Conservation (phyloP, 1,140 invertebrate genomes). For the Ganaspis sp. region DNA sequence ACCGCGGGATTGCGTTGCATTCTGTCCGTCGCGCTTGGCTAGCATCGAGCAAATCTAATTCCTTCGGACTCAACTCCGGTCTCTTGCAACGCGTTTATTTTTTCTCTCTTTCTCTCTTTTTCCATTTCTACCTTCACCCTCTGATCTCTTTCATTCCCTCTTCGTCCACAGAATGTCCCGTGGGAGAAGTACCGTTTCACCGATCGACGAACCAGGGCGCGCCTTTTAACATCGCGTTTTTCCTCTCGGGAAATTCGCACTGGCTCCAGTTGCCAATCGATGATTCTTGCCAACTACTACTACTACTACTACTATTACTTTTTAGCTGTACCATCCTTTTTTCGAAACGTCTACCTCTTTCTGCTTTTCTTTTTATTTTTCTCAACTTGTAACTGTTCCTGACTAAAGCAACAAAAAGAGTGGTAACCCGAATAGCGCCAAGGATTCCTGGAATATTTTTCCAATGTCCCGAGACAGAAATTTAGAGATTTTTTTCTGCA, state of each 20-base stretch:
- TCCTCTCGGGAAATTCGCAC: constrained; percentile 30
- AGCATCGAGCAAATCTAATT: constrained; percentile 70
- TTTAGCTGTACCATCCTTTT: not conserved
- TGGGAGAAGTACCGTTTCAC: constrained; percentile 24
- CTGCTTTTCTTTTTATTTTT: not conserved
- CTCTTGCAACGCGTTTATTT: constrained; percentile 21
- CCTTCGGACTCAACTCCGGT: constrained; percentile 35
- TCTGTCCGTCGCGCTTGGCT: constrained; percentile 70
- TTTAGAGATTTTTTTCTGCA: too few species aligned
- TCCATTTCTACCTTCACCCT: not conserved
- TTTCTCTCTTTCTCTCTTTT: constrained; percentile 33
- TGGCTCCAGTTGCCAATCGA: constrained; percentile 29
- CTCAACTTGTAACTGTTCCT: too few species aligned
- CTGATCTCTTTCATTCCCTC: not conserved
- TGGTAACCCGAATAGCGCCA: too few species aligned
- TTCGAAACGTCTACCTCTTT: not conserved
- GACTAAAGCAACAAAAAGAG: too few species aligned
- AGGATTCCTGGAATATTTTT: too few species aligned
- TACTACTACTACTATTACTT: not conserved
- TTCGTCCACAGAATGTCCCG: constrained; percentile 11
- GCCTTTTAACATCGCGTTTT: constrained; percentile 28
- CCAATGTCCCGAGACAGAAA: too few species aligned
- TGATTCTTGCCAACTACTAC: constrained; percentile 23
- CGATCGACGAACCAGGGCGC: constrained; percentile 25
- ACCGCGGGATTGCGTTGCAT: constrained; percentile 69